These are phyloP conservation scores for Scarus forsteni DNA, from an alignment of 2,797 vertebrate species.

Conservation along the genomic window DNA sequence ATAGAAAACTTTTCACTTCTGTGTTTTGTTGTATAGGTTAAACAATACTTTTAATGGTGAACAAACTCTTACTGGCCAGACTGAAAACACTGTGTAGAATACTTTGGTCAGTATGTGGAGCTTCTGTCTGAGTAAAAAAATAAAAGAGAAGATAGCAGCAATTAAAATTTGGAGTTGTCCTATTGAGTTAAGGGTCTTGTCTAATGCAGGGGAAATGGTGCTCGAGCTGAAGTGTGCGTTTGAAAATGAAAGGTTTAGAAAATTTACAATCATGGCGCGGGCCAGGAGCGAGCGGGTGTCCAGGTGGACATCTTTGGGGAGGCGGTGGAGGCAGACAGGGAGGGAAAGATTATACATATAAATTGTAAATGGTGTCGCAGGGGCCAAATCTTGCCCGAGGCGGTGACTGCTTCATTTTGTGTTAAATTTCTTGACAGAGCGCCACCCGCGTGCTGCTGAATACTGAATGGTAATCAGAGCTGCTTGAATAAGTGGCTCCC, in stretches of 20 bases:
- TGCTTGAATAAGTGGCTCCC: conserved; percentile 86
- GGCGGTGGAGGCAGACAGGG: conserved; percentile 18
- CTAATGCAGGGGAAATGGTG: conserved; percentile 49
- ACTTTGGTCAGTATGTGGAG: background rate
- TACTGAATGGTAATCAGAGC: conserved; percentile 95
- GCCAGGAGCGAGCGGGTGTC: conserved; percentile 66
- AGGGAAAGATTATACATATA: conserved; percentile 89
- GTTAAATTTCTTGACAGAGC: conserved; percentile 90
- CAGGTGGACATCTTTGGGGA: conserved; percentile 69
- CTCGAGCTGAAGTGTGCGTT: conserved; percentile 59
- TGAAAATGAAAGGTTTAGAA: conserved; percentile 65
- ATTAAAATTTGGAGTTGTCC: conserved; percentile 64
- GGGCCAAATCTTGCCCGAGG: conserved; percentile 90
- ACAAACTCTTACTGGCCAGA: background rate
- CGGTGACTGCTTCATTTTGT: conserved; percentile 89
- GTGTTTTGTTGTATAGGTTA: too few species aligned
- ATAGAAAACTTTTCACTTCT: too few species aligned
- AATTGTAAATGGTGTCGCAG: conserved; percentile 93
- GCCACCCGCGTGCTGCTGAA: conserved; percentile 92
- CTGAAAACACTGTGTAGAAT: background rate
- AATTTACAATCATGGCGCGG: conserved; percentile 57
- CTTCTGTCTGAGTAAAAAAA: conserved; percentile 23
- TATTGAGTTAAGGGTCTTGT: conserved; percentile 58
- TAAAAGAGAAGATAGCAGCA: conserved; percentile 34
- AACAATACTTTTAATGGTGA: background rate